phyloP scores from a whole-genome alignment of 2,113 vertebrate species.

The Halcyon malimbica region DNA sequence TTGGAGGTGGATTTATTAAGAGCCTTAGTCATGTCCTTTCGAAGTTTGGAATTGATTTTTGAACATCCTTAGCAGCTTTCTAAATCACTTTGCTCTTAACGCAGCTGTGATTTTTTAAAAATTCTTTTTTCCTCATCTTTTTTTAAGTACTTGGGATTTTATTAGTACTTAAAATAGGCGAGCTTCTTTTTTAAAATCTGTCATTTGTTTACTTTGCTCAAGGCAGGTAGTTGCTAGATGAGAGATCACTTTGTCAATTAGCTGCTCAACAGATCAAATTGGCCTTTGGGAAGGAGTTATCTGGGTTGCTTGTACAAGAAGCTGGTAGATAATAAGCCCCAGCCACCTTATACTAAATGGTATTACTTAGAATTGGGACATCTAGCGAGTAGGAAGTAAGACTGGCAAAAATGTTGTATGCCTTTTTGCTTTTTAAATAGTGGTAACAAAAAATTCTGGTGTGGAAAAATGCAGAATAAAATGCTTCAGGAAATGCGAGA shows the following conservation, averaged over 20 bases:
- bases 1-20: conserved; percentile 75
- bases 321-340: background rate
- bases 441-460: background rate
- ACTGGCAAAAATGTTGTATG: background rate
- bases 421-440: background rate
- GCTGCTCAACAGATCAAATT: conserved; percentile 67
- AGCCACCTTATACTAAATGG: background rate
- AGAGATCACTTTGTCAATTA: conserved; percentile 76
- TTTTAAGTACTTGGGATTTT: conserved; percentile 33
- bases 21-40: conserved; percentile 52
- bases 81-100: conserved; percentile 65
- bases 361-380: background rate
- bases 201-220: conserved; percentile 48
- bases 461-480: background rate
- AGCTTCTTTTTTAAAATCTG: background rate
- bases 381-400: background rate
- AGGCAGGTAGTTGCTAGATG: conserved; percentile 65
- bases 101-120: background rate
- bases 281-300: conserved; percentile 40
- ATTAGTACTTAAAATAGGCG: background rate
- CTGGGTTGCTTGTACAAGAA: background rate
- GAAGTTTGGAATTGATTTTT: conserved; percentile 72
- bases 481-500: background rate
- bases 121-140: background rate
- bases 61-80: conserved; percentile 70